Evolutionary conservation across 2,888 invertebrate genomes (phyloP).

Genomic region (Ellobium chinense): DNA sequence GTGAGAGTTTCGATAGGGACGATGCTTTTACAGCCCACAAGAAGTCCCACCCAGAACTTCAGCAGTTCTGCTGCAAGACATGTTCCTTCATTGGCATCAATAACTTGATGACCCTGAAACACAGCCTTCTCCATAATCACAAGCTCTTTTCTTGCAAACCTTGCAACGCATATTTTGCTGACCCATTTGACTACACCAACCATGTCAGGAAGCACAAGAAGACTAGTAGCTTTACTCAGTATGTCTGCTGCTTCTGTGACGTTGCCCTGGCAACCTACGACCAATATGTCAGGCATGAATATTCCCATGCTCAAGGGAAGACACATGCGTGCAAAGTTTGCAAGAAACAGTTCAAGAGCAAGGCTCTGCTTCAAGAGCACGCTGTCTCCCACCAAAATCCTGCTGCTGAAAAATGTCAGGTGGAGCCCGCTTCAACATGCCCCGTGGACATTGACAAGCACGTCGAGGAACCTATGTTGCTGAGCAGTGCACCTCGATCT

Average conservation of each 20-base stretch:
- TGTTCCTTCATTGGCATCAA: slow-evolving; percentile 67
- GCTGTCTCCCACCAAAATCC: slow-evolving; percentile 53
- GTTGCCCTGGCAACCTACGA: slow-evolving; percentile 58
- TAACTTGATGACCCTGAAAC: slow-evolving; percentile 62
- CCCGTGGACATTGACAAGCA: not conserved
- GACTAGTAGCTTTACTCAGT: slow-evolving; percentile 56
- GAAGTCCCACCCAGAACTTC: slow-evolving; percentile 62
- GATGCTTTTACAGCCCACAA: slow-evolving; percentile 62
- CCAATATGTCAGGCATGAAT: slow-evolving; percentile 66
- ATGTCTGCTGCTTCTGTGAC: slow-evolving; percentile 67
- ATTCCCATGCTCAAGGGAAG: slow-evolving; percentile 63
- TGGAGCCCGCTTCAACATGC: not conserved
- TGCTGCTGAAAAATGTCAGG: not conserved
- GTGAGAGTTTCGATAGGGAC: slow-evolving; percentile 60
- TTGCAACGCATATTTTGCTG: slow-evolving; percentile 60
- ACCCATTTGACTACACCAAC: slow-evolving; percentile 66
- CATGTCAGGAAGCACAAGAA: slow-evolving; percentile 65
- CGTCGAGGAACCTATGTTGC: not conserved
- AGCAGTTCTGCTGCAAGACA: slow-evolving; percentile 59
- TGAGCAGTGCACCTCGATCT: not conserved
- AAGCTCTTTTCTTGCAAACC: slow-evolving; percentile 57
- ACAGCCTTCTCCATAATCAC: slow-evolving; percentile 37
- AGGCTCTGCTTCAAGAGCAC: slow-evolving; percentile 62
- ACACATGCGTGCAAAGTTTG: slow-evolving; percentile 59
- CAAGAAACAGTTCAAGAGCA: slow-evolving; percentile 59